Evolutionary conservation across 2,113 vertebrate species (phyloP).

Genomic region (Melanocharis versteri): DNA sequence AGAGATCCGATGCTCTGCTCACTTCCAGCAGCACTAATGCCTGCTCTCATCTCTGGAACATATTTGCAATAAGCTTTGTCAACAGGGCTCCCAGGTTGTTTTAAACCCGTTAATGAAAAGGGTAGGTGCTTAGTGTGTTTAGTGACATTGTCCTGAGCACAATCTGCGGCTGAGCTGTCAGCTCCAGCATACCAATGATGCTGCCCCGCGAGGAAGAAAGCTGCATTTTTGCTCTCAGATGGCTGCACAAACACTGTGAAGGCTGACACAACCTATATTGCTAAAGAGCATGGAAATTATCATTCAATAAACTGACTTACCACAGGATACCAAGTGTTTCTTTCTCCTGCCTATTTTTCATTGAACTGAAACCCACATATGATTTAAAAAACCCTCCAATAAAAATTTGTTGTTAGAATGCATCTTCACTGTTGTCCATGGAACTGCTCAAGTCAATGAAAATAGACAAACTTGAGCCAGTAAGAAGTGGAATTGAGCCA

Average conservation of each 20-base stretch:
- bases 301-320: not conserved
- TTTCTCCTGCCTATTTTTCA: not conserved
- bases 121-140: not conserved
- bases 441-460: not conserved
- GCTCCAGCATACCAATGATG: not conserved
- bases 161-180: not conserved
- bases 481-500: not conserved
- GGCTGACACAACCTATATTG: not conserved
- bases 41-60: not conserved
- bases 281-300: not conserved
- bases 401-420: not conserved
- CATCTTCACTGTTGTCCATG: not conserved
- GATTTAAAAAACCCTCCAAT: not conserved
- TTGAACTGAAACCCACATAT: not conserved
- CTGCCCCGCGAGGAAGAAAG: not conserved
- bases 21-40: not conserved
- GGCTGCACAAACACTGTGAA: not conserved
- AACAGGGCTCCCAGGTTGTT: not conserved
- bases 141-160: not conserved
- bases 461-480: not conserved
- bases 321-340: not conserved
- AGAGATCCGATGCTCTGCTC: not conserved
- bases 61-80: conserved; percentile 9
- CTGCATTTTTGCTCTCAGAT: not conserved
- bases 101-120: conserved; percentile 12